Conservation (phyloP, 2,797 vertebrate species). For the Pantherophis vulpinus region DNA sequence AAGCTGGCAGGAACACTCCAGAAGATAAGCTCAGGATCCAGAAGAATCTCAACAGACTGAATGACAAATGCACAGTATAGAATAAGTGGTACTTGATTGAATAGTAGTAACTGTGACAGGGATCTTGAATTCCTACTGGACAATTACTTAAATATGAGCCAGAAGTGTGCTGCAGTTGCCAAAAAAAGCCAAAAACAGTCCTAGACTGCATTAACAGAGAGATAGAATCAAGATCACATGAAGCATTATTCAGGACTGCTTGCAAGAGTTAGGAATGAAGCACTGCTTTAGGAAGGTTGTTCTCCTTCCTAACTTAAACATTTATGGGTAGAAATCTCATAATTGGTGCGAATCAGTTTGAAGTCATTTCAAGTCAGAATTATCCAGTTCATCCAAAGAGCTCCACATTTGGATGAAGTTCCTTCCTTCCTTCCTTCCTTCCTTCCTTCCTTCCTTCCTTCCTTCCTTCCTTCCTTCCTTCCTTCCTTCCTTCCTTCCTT, state of each 20-base stretch:
- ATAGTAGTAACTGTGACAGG: background rate
- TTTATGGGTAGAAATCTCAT: background rate
- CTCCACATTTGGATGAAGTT: background rate
- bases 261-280: background rate
- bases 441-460: too few relatives aligned
- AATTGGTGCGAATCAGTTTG: background rate
- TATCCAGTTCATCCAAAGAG: background rate
- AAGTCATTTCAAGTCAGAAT: background rate
- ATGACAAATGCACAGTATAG: background rate
- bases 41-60: background rate
- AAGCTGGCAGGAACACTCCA: background rate
- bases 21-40: background rate
- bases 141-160: background rate
- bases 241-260: background rate
- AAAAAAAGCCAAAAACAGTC: background rate
- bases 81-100: background rate
- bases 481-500: too few relatives aligned
- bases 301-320: background rate
- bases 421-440: background rate
- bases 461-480: too few relatives aligned
- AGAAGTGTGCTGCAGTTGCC: background rate
- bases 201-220: background rate
- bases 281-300: background rate
- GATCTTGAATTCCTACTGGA: background rate
- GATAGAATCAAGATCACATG: background rate